phyloP scores from a whole-genome alignment of 2,113 vertebrate genomes.

The Pholis gunnellus region DNA sequence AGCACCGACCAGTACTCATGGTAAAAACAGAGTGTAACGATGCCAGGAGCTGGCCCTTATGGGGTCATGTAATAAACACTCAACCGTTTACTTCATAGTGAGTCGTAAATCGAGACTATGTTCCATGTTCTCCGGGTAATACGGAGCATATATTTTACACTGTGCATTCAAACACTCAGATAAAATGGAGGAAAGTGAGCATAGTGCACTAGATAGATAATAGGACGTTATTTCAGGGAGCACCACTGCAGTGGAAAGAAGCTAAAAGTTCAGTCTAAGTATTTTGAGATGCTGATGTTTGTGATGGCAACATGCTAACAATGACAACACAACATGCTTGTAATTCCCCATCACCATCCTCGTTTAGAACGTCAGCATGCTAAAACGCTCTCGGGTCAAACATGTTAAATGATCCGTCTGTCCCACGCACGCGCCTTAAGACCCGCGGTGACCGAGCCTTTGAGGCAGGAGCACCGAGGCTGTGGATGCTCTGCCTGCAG shows the following conservation, averaged over 20 bases:
- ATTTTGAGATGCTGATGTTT: background rate
- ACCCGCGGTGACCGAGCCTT: too few relatives aligned
- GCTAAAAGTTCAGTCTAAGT: background rate
- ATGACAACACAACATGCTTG: too few relatives aligned
- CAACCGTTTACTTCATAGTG: background rate
- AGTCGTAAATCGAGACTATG: background rate
- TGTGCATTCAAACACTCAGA: background rate
- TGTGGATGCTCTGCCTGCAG: too few relatives aligned
- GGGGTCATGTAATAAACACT: background rate
- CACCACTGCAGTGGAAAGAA: background rate
- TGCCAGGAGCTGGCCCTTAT: background rate
- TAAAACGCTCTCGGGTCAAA: too few relatives aligned
- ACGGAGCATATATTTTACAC: background rate
- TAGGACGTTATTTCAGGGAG: background rate
- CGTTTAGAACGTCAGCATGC: background rate
- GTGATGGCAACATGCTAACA: too few relatives aligned
- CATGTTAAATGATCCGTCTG: too few relatives aligned
- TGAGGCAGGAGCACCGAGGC: too few relatives aligned
- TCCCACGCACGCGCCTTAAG: too few relatives aligned
- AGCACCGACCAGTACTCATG: conserved; percentile 87
- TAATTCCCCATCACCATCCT: background rate
- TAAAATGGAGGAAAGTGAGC: background rate
- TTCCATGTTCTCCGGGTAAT: background rate
- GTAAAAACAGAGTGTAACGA: conserved; percentile 73
- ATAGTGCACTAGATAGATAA: background rate